Conservation (phyloP, 2,888 invertebrate genomes). For the Fissipunctia ypsillon region DNA sequence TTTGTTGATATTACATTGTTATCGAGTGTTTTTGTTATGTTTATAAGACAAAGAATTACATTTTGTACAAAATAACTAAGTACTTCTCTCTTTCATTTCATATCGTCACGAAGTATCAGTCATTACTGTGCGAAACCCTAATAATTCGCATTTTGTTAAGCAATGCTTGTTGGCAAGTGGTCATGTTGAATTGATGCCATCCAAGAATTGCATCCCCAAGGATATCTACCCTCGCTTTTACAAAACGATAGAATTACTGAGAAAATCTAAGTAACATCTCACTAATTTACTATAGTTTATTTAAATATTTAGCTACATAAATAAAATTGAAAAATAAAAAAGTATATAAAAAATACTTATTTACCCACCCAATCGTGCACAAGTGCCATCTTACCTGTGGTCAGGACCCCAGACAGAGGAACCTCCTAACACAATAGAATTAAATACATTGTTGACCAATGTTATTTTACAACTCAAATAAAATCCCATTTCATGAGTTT, state of each 20-base stretch:
- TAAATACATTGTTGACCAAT: constrained; percentile 24
- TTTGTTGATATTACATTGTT: constrained; percentile 75
- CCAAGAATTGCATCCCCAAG: not conserved
- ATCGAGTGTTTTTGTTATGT: constrained; percentile 74
- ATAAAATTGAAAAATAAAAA: not conserved
- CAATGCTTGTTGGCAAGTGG: not conserved
- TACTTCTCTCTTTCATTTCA: constrained; percentile 9
- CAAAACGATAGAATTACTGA: not conserved
- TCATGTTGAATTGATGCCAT: not conserved
- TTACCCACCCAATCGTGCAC: not conserved
- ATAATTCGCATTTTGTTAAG: not conserved
- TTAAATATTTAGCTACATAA: not conserved
- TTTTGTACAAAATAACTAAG: constrained; percentile 61
- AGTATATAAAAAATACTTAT: not conserved
- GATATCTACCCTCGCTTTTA: not conserved
- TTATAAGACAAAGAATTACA: constrained; percentile 72
- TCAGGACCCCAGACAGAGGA: not conserved
- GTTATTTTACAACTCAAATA: constrained; percentile 34
- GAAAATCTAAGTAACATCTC: not conserved
- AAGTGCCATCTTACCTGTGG: constrained; percentile 5
- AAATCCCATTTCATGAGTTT: constrained; percentile 27
- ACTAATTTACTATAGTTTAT: not conserved
- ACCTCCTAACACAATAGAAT: constrained; percentile 28
- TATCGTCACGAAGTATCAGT: not conserved
- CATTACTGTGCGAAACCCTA: not conserved